These are phyloP conservation scores for Alouatta caraya DNA, from an alignment of 2,797 vertebrate genomes.

Conservation along the genomic window DNA sequence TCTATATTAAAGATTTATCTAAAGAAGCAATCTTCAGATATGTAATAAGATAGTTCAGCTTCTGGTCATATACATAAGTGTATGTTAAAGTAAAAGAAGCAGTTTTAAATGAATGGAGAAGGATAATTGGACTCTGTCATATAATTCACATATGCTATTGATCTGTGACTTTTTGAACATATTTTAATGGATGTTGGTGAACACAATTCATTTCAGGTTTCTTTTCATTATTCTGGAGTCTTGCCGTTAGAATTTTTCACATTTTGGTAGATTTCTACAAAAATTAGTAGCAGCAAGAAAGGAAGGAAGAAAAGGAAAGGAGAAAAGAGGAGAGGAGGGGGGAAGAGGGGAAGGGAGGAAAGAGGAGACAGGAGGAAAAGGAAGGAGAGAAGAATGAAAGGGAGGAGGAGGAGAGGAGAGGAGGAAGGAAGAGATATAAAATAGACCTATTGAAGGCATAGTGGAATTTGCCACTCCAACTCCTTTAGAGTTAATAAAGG, in stretches of 20 bases:
- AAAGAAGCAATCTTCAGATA: not conserved
- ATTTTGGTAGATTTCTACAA: constrained; percentile 14
- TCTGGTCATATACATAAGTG: not conserved
- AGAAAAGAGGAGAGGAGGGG: not conserved
- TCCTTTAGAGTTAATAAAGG: constrained; percentile 34
- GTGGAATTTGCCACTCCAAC: not conserved
- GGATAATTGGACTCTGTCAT: not conserved
- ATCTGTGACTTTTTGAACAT: not conserved
- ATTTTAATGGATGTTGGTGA: not conserved
- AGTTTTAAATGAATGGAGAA: constrained; percentile 22
- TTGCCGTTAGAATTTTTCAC: constrained; percentile 40
- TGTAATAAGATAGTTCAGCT: not conserved
- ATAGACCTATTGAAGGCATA: not conserved
- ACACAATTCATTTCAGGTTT: constrained; percentile 20
- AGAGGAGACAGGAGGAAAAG: not conserved
- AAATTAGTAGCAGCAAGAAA: not conserved
- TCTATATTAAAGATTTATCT: constrained; percentile 8
- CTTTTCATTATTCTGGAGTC: not conserved
- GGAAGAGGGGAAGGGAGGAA: too few species aligned
- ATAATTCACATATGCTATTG: not conserved
- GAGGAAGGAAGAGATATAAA: not conserved
- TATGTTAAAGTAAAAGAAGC: not conserved
- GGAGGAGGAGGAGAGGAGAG: not conserved
- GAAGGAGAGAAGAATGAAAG: not conserved
- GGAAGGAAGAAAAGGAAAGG: not conserved